Base-by-base conservation (phyloP, 2,113 vertebrate species). In the Nestor notabilis region DNA sequence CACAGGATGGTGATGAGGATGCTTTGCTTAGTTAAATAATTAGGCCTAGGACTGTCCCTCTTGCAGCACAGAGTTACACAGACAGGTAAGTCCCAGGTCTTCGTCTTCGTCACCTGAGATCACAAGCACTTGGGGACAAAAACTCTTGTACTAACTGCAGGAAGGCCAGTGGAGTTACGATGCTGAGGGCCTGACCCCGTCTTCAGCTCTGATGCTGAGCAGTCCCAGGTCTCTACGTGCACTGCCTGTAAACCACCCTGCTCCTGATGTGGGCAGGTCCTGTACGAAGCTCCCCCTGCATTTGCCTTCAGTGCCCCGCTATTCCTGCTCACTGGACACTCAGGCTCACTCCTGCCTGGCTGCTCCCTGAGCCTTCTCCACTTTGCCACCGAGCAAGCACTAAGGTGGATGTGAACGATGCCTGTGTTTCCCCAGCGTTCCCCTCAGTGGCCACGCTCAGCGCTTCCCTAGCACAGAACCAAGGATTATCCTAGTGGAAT, bases 401-500 rank as follows among this genome's bases (percentile, higher is more conserved):
- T 1, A 16, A 84, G 95, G 86, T 84, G 37, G 21, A 13, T 35
- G 21, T 41, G 79, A 83, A 72, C 55, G 69, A 75, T 46, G 60
- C 81, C 47, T 78, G 4, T 11, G 72, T 50, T 66, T 84, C 92
- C 76, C 90, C 63, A 52, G 79, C 0, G 25, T 14, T 93, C 78
- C 94, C 53, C 66, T 69, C 47, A 11, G 56, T 49, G 94, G 10
- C 80, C 83, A 17, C 1, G 2, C 66, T 83, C 79, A 16, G 47
- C 8, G 56, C 87, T 70, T 23, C 55, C 52, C 71, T 27, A 82
- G 53, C 79, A 8, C 61, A 10, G 47, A 90, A 81, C 88, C 96
- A 87, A 31, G 96, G 97, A 96, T 97, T 97, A 97, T 94, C 96
- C 91, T 68, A 77, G 79, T 19, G 89, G 93, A 94, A 93, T 96